These are phyloP conservation scores for Lichenostomus cassidix DNA, from an alignment of 2,113 vertebrate species.

Conservation along the genomic window DNA sequence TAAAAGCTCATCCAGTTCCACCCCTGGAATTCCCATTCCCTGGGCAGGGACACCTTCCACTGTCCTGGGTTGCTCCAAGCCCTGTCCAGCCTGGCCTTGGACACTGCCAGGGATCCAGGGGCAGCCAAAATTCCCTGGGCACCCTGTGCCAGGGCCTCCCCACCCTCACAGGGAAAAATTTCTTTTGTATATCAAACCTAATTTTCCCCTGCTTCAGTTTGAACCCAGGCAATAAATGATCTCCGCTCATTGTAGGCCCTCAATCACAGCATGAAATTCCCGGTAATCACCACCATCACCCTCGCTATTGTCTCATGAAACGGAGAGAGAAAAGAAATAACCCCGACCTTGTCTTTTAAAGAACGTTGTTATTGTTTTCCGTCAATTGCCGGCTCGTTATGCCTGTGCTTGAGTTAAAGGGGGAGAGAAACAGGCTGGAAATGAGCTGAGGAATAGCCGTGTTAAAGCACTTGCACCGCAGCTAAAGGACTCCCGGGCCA, in stretches of 20 bases:
- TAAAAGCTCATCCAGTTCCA: background rate
- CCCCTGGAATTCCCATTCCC: no score
- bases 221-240: background rate
- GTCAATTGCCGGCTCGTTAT: background rate
- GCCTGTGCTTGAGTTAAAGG: background rate
- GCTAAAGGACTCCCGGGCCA: background rate
- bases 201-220: background rate
- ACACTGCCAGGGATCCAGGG: background rate
- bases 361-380: background rate
- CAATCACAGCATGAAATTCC: slow-evolving; percentile 31
- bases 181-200: background rate
- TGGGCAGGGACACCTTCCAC: background rate
- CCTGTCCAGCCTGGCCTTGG: fast-evolving
- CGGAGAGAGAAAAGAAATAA: background rate
- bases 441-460: background rate
- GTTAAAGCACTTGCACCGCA: background rate
- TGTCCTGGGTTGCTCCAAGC: fast-evolving
- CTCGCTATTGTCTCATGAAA: background rate
- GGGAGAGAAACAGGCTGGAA: background rate
- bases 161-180: background rate
- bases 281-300: background rate
- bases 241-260: background rate
- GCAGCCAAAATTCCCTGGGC: background rate
- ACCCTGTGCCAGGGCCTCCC: background rate
- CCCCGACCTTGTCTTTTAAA: background rate